Evolutionary conservation across 2,888 invertebrate genomes (phyloP), one percentile per base, ranked within the genome.

Genomic region (Malthinus seriepunctatus): DNA sequence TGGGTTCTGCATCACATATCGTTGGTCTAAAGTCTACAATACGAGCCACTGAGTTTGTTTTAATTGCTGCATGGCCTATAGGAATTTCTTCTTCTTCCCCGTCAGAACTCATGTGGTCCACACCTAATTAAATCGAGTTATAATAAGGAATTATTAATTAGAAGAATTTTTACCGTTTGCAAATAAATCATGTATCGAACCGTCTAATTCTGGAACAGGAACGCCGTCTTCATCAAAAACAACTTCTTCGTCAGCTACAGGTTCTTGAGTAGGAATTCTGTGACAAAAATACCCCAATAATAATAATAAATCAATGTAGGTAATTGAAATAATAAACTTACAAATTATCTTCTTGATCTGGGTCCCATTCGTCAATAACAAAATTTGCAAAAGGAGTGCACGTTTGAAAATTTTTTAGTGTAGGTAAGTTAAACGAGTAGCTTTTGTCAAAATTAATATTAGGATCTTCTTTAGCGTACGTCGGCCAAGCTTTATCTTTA

Each of bases 21-120:
- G 74, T 74, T 1, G 87, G 87, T 10, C 85, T 80, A 75, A 85
- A 79, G 76, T 87, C 86, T 1, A 83, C 79, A 50, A 86, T 81
- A 1, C 80, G 67, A 5, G 77, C 73, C 0, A 81, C 74, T 23
- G 72, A 69, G 33, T 76, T 76, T 8, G 78, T 74, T 37, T 79
- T 62, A 12, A 78, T 76, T 9, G 72, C 75, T 50, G 77, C 76
- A 12, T 75, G 74, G 8, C 74, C 72, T 32, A 79, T 66, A 15
- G 76, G 76, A 3, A 71, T 67, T 56, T 77, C 78, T 33, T 77
- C 78, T 47, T 69, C 71, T 4, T 80, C 79, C 32, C 46, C 54
- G n/a, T 63, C 64, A 6, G 65, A 81, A 69, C 69, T 62, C 14
- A 44, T n/a, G 15, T 58, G 42, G 15, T 47, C 45, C 8, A 38